Base-by-base conservation (phyloP, 2,797 vertebrate species). In the Peromyscus attwateri region DNA sequence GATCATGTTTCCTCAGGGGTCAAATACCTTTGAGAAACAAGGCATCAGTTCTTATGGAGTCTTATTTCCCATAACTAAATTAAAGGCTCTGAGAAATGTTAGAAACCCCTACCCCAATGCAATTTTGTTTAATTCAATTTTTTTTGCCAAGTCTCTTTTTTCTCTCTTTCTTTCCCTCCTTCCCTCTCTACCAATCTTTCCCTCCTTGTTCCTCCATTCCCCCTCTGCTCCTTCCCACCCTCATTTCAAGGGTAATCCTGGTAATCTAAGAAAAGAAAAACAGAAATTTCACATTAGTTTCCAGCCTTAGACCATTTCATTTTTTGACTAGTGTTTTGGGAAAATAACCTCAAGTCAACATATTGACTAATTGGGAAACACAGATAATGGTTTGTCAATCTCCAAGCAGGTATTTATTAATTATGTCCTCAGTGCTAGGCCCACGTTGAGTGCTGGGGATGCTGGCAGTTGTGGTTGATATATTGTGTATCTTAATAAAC, bases 1-100 rank as follows among this genome's bases (percentile, higher is more conserved):
- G 83, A 11, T 43, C 57, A 52, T 1, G 25, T 10, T 75, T 34
- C 31, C 43, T 93, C 29, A 57, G 62, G 29, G 21, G 70, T 71
- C 34, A 89, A 64, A 80, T 76, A 40, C 49, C 77, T 83, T 84
- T 90, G 57, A 90, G 77, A 83, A 91, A 40, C 17, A 79, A 91
- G 17, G 9, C 1, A 34, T 34, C 37, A 60, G 7, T 37, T 89
- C 27, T 89, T n/a, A 16, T 3, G 12, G 9, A 73, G 1, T 64
- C n/a, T 64, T 19, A 29, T 13, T 70, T 89, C 21, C 80, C 11
- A 8, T 34, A 29, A 64, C 7, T 7, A n/a, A 89, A 46, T 57
- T 84, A 85, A 88, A 55, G 82, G 6, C 84, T 85, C 27, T 57
- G 34, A 64, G n/a, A 85, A 87, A 6, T 70, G 40, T 73, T 52